phyloP scores from a whole-genome alignment of 2,797 vertebrate species.

The Momotus momota region DNA sequence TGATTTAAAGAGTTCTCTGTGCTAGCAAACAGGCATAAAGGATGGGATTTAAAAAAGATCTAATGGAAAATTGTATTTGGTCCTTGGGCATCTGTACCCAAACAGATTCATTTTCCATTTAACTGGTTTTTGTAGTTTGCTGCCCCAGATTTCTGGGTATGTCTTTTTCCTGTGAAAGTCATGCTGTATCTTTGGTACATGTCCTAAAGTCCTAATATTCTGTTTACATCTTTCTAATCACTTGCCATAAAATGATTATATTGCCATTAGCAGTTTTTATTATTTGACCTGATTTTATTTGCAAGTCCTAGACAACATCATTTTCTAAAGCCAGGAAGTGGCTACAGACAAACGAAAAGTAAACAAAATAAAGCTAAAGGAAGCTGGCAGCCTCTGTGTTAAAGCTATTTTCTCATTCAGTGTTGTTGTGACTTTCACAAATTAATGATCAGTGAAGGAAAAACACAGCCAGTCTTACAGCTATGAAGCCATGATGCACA shows the following conservation, averaged over 20 bases:
- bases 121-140: constrained; percentile 21
- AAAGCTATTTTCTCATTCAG: constrained; percentile 27
- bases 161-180: neutral
- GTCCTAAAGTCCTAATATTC: neutral
- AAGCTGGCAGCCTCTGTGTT: neutral
- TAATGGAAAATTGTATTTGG: constrained; percentile 52
- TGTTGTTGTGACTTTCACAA: constrained; percentile 28
- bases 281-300: constrained; percentile 42
- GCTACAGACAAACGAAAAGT: constrained; percentile 41
- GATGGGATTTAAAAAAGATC: constrained; percentile 13
- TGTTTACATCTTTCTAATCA: constrained; percentile 18
- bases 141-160: constrained; percentile 21
- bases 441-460: neutral
- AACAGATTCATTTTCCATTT: constrained; percentile 45
- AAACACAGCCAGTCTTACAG: neutral
- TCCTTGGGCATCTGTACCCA: neutral
- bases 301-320: neutral
- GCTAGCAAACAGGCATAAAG: constrained; percentile 8
- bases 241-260: constrained; percentile 21
- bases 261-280: constrained; percentile 42
- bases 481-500: neutral
- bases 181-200: neutral
- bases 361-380: constrained; percentile 54
- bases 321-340: constrained; percentile 44
- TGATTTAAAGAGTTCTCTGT: constrained; percentile 38